Conservation (phyloP, 2,888 invertebrate genomes). For the Punctoribates punctum region DNA sequence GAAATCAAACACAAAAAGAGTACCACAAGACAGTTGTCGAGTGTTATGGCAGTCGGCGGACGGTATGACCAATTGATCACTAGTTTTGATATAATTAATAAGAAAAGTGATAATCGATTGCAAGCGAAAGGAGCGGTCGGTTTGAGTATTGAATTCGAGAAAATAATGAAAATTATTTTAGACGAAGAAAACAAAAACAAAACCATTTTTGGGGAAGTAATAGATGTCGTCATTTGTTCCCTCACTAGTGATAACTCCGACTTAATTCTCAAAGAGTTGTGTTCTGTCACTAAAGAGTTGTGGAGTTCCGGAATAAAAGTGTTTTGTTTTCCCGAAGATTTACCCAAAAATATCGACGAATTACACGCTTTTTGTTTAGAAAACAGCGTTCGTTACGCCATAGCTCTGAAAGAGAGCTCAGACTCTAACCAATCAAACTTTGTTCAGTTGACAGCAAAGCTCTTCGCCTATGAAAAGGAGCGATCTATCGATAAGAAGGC, state of each 20-base stretch:
- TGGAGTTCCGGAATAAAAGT: constrained; percentile 66
- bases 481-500: constrained; percentile 27
- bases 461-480: constrained; percentile 35
- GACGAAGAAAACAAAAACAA: constrained; percentile 57
- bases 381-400: constrained; percentile 22
- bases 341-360: constrained; percentile 35
- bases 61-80: constrained; percentile 76
- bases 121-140: constrained; percentile 66
- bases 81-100: constrained; percentile 43
- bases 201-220: constrained; percentile 50
- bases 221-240: constrained; percentile 67
- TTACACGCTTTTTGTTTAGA: constrained; percentile 32
- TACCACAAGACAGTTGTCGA: constrained; percentile 59
- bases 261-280: constrained; percentile 57
- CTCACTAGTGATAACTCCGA: constrained; percentile 57
- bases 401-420: constrained; percentile 16
- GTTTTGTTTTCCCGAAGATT: constrained; percentile 32
- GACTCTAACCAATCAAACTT: constrained; percentile 16
- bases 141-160: constrained; percentile 77
- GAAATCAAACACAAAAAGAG: constrained; percentile 58
- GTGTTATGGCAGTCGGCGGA: constrained; percentile 80
- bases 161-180: constrained; percentile 63
- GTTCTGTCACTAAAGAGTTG: constrained; percentile 61
- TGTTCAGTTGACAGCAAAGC: constrained; percentile 2
- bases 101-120: constrained; percentile 50